Conservation (phyloP, 2,888 invertebrate genomes). For the Therioaphis trifolii region DNA sequence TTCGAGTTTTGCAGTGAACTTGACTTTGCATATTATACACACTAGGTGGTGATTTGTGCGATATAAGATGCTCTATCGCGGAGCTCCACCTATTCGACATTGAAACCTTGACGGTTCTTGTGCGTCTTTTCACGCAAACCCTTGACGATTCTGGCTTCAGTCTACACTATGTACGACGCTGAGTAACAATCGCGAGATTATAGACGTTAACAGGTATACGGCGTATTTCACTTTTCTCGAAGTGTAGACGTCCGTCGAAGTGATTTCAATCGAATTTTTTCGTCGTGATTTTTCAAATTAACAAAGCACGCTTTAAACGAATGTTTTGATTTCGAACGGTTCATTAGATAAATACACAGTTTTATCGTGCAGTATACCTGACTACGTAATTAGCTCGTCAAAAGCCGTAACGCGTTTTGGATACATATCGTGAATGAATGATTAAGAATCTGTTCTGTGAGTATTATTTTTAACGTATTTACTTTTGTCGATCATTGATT, state of each 20-base stretch:
- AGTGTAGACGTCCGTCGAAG: conserved; percentile 47
- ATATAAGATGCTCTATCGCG: conserved; percentile 25
- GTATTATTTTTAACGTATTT: no score
- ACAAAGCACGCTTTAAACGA: no score
- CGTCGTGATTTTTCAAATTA: conserved; percentile 4
- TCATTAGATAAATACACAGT: no score
- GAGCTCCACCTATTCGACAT: conserved; percentile 59
- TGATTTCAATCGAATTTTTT: background rate
- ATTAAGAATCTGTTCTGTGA: conserved; percentile 19
- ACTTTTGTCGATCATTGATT: no score
- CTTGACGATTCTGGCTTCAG: conserved; percentile 24
- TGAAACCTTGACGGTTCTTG: conserved; percentile 43
- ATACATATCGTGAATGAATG: background rate
- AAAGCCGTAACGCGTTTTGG: background rate
- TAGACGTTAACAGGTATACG: background rate
- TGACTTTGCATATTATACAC: conserved; percentile 37
- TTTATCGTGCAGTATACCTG: no score
- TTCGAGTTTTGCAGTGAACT: conserved; percentile 33
- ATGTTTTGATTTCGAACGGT: no score
- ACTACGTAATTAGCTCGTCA: background rate
- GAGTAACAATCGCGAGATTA: conserved; percentile 34
- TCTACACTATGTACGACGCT: conserved; percentile 5
- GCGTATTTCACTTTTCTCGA: conserved; percentile 51
- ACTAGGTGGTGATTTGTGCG: conserved; percentile 43
- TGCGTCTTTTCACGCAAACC: conserved; percentile 44